Evolutionary conservation across 2,797 vertebrate species (phyloP).

Genomic region (Aeoliscus strigatus): DNA sequence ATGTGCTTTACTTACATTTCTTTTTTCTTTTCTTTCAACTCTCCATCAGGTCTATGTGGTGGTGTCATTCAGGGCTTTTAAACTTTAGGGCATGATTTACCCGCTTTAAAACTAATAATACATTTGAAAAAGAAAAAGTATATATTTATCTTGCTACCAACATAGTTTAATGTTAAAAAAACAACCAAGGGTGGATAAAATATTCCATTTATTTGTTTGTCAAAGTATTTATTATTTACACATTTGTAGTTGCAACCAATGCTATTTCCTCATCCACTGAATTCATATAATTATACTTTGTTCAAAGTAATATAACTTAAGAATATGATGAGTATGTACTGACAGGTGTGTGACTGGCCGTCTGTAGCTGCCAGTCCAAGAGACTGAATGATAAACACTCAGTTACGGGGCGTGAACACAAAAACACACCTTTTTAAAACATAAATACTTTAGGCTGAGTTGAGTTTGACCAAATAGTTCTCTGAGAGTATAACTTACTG

Average conservation of each 20-base stretch:
- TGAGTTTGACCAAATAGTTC: constrained; percentile 65
- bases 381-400: constrained; percentile 45
- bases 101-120: too few relatives aligned
- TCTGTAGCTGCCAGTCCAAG: constrained; percentile 70
- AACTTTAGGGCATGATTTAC: too few relatives aligned
- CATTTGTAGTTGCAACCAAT: constrained; percentile 41
- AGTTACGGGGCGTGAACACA: constrained; percentile 59
- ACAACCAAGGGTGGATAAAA: constrained; percentile 62
- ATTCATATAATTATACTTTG: constrained; percentile 62
- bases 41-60: too few relatives aligned
- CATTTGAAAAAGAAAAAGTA: too few relatives aligned
- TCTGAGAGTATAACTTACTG: constrained; percentile 78
- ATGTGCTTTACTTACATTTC: too few relatives aligned
- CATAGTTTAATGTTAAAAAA: neutral
- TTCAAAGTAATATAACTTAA: constrained; percentile 73
- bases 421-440: constrained; percentile 56
- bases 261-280: constrained; percentile 52
- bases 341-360: constrained; percentile 59
- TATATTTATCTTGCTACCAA: neutral
- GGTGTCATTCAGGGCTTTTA: too few relatives aligned
- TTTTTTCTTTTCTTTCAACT: too few relatives aligned
- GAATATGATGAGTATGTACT: constrained; percentile 54
- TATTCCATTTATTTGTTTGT: constrained; percentile 73
- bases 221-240: constrained; percentile 76
- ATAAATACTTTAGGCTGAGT: constrained; percentile 76